These are phyloP conservation scores for Drosophila chauvacae DNA, from an alignment of 1,140 invertebrate species.

Conservation along the genomic window DNA sequence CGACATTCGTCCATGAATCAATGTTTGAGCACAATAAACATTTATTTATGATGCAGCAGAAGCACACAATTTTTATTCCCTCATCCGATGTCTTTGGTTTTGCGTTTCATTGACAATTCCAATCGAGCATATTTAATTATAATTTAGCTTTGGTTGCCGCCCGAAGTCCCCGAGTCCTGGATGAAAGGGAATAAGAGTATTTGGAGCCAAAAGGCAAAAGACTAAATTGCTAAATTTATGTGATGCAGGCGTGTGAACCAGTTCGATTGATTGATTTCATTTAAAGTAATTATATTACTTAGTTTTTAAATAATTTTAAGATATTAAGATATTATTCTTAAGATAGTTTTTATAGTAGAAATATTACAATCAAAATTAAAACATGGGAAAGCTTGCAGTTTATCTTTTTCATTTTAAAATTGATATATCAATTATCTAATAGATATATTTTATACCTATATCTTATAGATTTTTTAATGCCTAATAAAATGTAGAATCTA, in stretches of 20 bases:
- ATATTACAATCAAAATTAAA: neutral
- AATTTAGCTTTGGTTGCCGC: constrained; percentile 4
- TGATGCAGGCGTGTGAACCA: neutral
- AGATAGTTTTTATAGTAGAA: no score
- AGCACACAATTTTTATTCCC: constrained; percentile 26
- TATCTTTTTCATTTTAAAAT: neutral
- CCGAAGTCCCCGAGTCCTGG: neutral
- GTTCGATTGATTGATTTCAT: neutral
- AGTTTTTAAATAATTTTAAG: neutral
- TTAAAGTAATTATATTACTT: neutral
- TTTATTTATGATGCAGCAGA: constrained; percentile 71
- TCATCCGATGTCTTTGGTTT: constrained; percentile 6
- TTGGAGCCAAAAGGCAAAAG: neutral
- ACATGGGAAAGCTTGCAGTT: neutral
- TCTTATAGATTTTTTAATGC: no score
- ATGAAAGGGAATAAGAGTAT: neutral
- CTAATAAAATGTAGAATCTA: neutral
- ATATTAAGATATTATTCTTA: neutral
- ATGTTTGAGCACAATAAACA: constrained; percentile 70
- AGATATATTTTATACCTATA: neutral
- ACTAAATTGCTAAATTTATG: constrained; percentile 3
- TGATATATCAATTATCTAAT: neutral
- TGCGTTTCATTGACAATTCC: constrained; percentile 27
- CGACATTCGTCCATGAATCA: constrained; percentile 62
- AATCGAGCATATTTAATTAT: constrained; percentile 38